Percentiles rank a stretch among this genome's conserved stretches.
Conservation (phyloP, 2,888 invertebrate species). For the Clepsis dumicolana region DNA sequence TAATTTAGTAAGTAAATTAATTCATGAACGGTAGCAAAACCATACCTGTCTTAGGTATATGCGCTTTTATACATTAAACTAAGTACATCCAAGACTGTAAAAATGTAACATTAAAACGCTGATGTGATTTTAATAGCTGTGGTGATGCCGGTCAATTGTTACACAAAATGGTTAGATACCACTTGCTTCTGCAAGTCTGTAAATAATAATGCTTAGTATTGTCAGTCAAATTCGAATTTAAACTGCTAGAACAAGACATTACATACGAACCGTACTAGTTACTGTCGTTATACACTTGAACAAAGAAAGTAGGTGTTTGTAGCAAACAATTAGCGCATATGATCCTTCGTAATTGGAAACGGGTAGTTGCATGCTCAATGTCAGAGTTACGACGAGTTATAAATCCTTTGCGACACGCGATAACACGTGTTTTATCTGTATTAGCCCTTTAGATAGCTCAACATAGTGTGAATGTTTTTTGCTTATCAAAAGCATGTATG, state of each 20-base stretch:
- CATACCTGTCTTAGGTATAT: too few relatives aligned
- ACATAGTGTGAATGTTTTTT: too few relatives aligned
- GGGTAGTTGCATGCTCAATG: neutral
- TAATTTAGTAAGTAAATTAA: too few relatives aligned
- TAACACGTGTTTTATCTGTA: neutral
- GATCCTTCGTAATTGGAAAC: neutral
- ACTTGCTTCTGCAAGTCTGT: slow-evolving; percentile 4
- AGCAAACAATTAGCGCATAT: neutral
- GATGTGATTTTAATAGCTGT: slow-evolving; percentile 25
- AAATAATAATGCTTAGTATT: too few relatives aligned
- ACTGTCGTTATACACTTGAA: neutral
- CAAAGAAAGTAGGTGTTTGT: neutral
- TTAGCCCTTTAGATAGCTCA: too few relatives aligned
- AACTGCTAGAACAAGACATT: too few relatives aligned
- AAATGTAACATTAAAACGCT: slow-evolving; percentile 7
- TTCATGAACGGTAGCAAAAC: too few relatives aligned
- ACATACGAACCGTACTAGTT: too few relatives aligned
- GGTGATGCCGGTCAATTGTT: slow-evolving; percentile 17
- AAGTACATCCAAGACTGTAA: neutral
- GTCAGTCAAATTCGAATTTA: too few relatives aligned
- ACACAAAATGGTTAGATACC: slow-evolving; percentile 7
- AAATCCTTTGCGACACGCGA: neutral
- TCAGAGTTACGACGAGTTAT: neutral
- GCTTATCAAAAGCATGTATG: too few relatives aligned
- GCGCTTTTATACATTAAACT: too few relatives aligned